phyloP scores from a whole-genome alignment of 2,797 vertebrate species.

The Knipowitschia caucasica region DNA sequence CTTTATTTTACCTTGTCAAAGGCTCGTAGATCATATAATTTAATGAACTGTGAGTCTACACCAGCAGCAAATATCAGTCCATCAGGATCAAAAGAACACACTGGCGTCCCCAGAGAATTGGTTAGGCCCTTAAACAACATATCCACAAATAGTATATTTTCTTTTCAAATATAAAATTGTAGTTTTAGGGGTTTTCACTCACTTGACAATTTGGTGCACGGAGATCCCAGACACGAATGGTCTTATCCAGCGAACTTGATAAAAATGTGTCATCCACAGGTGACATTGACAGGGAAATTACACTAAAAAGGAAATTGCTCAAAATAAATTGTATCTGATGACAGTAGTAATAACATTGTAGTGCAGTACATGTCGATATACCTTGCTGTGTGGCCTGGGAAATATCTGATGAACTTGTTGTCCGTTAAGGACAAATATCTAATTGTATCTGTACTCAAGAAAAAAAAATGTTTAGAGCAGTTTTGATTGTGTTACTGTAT shows the following conservation, averaged over 20 bases:
- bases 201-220: constrained; percentile 89
- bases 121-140: constrained; percentile 80
- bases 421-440: constrained; percentile 88
- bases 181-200: constrained; percentile 18
- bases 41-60: constrained; percentile 89
- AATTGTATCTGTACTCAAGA: constrained; percentile 82
- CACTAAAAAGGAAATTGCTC: constrained; percentile 67
- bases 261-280: constrained; percentile 91
- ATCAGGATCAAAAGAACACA: constrained; percentile 93
- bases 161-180: constrained; percentile 6
- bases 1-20: constrained; percentile 72
- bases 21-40: constrained; percentile 89
- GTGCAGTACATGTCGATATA: constrained; percentile 28
- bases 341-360: not conserved
- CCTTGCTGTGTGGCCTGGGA: constrained; percentile 89
- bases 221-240: constrained; percentile 92
- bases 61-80: constrained; percentile 93
- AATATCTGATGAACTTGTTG: constrained; percentile 93
- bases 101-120: constrained; percentile 88
- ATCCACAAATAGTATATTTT: not conserved
- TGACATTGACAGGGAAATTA: constrained; percentile 92
- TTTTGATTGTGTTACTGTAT: not conserved
- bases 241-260: constrained; percentile 90
- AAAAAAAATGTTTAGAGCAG: not conserved
- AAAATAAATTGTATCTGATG: not conserved